Evolutionary conservation across 2,797 vertebrate genomes (phyloP).

Genomic region (Chaetodon trifasciatus): DNA sequence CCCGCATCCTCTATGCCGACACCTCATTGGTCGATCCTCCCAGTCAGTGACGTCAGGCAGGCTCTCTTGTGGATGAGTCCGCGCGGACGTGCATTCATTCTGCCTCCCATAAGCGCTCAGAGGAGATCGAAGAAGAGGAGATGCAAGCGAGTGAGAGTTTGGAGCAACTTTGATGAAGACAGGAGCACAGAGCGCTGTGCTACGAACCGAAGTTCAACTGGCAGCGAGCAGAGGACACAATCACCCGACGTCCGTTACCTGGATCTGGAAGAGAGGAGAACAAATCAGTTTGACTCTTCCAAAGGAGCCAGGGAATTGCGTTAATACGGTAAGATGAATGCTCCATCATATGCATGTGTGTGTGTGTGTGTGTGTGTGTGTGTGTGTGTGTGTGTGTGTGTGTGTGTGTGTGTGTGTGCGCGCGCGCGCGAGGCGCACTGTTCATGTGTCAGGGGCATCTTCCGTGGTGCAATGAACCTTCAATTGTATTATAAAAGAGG

Average conservation of each 20-base stretch:
- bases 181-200: slow-evolving; percentile 7
- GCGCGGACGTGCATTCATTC: slow-evolving; percentile 75
- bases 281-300: not conserved
- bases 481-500: slow-evolving; percentile 67
- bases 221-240: slow-evolving; percentile 2
- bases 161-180: slow-evolving; percentile 46
- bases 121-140: slow-evolving; percentile 41
- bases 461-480: slow-evolving; percentile 60
- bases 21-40: slow-evolving; percentile 77
- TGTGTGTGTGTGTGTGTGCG: not conserved
- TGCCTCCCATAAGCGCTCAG: slow-evolving; percentile 57
- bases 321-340: slow-evolving; percentile 58
- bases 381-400: not conserved
- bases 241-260: slow-evolving; percentile 5
- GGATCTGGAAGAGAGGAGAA: slow-evolving; percentile 15
- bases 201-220: slow-evolving; percentile 20
- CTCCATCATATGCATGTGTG: not conserved
- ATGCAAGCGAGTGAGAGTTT: slow-evolving; percentile 21
- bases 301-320: slow-evolving; percentile 22
- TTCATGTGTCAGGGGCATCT: slow-evolving; percentile 35
- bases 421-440: not conserved
- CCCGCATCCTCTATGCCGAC: slow-evolving; percentile 43
- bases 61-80: slow-evolving; percentile 76
- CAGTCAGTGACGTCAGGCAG: slow-evolving; percentile 84
- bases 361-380: not conserved